Evolutionary conservation across 1,140 invertebrate genomes (phyloP).

Genomic region (Ephestia elutella): DNA sequence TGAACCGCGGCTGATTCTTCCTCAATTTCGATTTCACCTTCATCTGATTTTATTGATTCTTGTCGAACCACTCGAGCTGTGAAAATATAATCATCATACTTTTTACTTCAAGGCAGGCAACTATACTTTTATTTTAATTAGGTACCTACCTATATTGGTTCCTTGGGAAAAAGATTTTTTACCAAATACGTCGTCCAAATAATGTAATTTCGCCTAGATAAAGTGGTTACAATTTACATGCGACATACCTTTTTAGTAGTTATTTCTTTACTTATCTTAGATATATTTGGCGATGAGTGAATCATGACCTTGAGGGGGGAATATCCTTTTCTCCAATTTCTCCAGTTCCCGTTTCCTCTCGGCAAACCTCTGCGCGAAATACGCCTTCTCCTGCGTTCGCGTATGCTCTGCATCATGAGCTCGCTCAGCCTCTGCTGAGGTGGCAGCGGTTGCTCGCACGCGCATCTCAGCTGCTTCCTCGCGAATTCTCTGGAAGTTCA

Average conservation of each 20-base stretch:
- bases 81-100: background rate
- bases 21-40: conserved; percentile 69
- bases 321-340: conserved; percentile 81
- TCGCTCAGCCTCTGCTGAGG: conserved; percentile 80
- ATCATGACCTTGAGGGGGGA: conserved; percentile 65
- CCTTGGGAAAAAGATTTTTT: no score
- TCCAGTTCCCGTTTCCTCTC: conserved; percentile 81
- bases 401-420: conserved; percentile 77
- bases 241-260: no score
- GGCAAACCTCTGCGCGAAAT: conserved; percentile 79
- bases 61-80: conserved; percentile 68
- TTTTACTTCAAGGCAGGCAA: no score
- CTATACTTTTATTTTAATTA: no score
- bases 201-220: no score
- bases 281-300: no score
- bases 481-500: conserved; percentile 72
- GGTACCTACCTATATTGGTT: no score
- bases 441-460: conserved; percentile 77
- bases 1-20: conserved; percentile 65
- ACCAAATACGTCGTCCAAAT: no score
- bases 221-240: no score
- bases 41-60: conserved; percentile 73
- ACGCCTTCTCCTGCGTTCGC: conserved; percentile 77
- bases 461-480: conserved; percentile 82
- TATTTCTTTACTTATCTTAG: no score